Percentiles rank a stretch among this genome's conserved stretches.
Conservation (phyloP, 2,797 vertebrate genomes). For the Smutsia gigantea region DNA sequence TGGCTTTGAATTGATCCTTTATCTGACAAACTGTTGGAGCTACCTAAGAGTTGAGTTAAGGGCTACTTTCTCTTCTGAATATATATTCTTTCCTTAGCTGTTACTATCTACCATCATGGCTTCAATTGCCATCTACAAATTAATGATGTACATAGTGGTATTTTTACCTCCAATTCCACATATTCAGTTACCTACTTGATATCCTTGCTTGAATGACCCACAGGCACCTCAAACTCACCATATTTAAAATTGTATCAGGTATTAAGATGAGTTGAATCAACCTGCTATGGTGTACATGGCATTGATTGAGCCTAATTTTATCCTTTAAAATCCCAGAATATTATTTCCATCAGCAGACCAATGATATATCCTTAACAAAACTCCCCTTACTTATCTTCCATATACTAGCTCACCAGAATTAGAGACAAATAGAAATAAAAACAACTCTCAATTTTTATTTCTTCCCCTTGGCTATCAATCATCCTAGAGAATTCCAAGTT, state of each 20-base stretch:
- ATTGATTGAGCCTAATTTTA: slow-evolving; percentile 48
- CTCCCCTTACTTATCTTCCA: background rate
- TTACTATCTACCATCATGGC: background rate
- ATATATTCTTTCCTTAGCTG: background rate
- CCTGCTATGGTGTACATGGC: background rate
- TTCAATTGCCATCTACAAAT: slow-evolving; percentile 9
- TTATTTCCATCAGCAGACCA: slow-evolving; percentile 14
- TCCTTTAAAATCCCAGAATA: background rate
- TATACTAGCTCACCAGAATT: slow-evolving; percentile 13
- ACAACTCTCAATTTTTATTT: background rate
- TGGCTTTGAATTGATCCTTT: background rate
- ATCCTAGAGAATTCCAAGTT: slow-evolving; percentile 5
- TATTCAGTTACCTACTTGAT: slow-evolving; percentile 43
- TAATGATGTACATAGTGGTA: slow-evolving; percentile 21
- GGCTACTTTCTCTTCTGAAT: slow-evolving; percentile 19
- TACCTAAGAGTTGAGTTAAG: background rate
- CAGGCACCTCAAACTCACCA: slow-evolving; percentile 40
- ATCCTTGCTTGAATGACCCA: slow-evolving; percentile 47
- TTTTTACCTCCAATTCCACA: slow-evolving; percentile 22
- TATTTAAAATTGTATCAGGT: slow-evolving; percentile 40
- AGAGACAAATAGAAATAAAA: slow-evolving; percentile 46
- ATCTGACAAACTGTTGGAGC: background rate
- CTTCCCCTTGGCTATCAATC: background rate
- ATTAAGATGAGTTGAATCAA: slow-evolving; percentile 50
- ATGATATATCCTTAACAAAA: slow-evolving; percentile 42